Conservation (phyloP, 2,888 invertebrate species). For the Cryptocephalus primarius region DNA sequence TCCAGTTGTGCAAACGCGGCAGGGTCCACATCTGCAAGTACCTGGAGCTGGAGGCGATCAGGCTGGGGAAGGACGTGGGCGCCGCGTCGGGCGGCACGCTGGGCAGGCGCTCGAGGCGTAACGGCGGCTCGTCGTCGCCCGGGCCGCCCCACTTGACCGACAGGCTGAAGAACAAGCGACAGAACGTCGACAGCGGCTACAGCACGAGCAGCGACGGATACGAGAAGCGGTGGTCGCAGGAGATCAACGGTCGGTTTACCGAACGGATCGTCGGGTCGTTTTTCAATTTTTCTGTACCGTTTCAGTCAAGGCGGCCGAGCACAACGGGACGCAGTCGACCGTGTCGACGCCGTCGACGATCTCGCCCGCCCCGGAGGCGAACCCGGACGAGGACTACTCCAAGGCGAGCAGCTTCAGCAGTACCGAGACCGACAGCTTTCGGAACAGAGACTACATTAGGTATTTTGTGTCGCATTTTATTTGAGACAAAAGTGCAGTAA, state of each 20-base stretch:
- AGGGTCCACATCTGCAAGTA: conserved; percentile 92
- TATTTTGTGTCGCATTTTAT: too few species aligned
- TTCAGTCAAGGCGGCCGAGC: conserved; percentile 24
- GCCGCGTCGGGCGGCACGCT: conserved; percentile 36
- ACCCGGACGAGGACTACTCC: conserved; percentile 29
- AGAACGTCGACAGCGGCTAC: conserved; percentile 83
- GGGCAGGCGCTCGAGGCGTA: conserved; percentile 42
- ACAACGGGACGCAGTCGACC: conserved; percentile 29
- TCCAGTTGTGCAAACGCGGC: conserved; percentile 80
- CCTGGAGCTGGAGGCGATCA: conserved; percentile 78
- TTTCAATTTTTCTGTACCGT: conserved; percentile 6
- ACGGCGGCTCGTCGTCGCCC: conserved; percentile 38
- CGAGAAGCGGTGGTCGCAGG: conserved; percentile 78
- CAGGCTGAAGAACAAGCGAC: conserved; percentile 46
- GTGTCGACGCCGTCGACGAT: conserved; percentile 49
- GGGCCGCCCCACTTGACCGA: conserved; percentile 33
- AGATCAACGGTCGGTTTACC: conserved; percentile 44
- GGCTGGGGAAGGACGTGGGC: conserved; percentile 46
- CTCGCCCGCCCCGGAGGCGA: conserved; percentile 41
- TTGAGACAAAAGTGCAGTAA: too few species aligned
- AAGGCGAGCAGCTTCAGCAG: conserved; percentile 16
- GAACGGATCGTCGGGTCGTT: too few species aligned
- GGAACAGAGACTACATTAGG: conserved; percentile 15
- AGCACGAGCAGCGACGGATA: conserved; percentile 75
- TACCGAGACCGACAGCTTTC: conserved; percentile 26